These are phyloP conservation scores for Limosa lapponica DNA, from an alignment of 2,797 vertebrate genomes.

Conservation along the genomic window DNA sequence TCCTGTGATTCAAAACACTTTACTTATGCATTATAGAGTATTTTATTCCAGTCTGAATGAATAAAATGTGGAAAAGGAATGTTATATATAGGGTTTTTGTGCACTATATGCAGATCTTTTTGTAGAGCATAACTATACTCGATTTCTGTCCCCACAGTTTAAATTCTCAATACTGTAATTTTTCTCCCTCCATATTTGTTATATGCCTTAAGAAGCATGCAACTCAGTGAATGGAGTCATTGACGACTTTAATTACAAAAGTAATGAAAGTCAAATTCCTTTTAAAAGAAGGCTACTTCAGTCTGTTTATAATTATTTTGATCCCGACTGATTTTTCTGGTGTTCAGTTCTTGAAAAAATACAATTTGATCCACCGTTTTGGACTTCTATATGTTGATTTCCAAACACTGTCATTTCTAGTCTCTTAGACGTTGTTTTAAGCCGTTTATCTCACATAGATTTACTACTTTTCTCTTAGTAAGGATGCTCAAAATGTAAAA, in stretches of 20 bases:
- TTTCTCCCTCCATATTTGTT: background rate
- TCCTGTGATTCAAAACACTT: background rate
- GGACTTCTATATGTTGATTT: background rate
- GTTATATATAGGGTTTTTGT: background rate
- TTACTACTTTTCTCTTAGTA: background rate
- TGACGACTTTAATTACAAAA: background rate
- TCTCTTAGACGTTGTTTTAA: background rate
- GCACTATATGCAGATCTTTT: background rate
- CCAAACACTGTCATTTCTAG: background rate
- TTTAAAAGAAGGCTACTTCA: background rate
- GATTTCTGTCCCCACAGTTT: background rate
- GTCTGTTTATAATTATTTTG: background rate
- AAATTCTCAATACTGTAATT: background rate
- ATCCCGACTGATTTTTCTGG: background rate
- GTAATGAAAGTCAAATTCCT: background rate
- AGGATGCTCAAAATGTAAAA: background rate
- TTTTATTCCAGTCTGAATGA: background rate
- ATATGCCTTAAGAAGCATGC: background rate
- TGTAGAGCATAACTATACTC: background rate
- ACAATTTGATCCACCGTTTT: background rate
- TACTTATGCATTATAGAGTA: background rate
- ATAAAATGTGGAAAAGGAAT: background rate
- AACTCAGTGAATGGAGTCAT: background rate
- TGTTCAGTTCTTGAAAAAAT: background rate
- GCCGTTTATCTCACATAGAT: background rate